These are phyloP conservation scores for Platysternon megacephalum DNA, from an alignment of 2,113 vertebrate species.

Conservation along the genomic window DNA sequence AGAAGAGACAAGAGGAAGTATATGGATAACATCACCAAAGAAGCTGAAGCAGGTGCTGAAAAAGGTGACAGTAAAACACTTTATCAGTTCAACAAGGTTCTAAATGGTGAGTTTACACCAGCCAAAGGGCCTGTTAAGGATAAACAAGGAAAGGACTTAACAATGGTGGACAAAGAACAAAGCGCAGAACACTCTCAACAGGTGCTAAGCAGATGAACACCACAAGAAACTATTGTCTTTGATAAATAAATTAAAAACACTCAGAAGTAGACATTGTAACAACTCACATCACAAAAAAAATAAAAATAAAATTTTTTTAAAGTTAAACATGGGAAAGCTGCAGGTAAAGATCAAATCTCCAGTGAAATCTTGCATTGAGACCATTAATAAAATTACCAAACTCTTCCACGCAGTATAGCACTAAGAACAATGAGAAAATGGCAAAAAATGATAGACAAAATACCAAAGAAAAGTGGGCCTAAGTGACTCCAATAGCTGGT, in stretches of 20 bases:
- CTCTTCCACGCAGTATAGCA: background rate
- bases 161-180: background rate
- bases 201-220: background rate
- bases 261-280: background rate
- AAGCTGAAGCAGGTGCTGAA: background rate
- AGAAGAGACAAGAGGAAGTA: background rate
- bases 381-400: background rate
- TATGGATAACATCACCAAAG: background rate
- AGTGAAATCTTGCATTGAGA: slow-evolving; percentile 39
- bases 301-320: no score
- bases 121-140: background rate
- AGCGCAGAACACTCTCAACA: background rate
- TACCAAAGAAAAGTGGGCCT: slow-evolving; percentile 29
- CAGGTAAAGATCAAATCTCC: slow-evolving; percentile 52
- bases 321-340: background rate
- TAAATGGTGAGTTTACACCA: background rate
- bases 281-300: slow-evolving; percentile 23
- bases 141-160: background rate
- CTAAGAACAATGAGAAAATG: background rate
- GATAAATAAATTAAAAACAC: slow-evolving; percentile 38
- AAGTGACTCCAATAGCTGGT: background rate
- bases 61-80: background rate
- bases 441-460: slow-evolving; percentile 51
- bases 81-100: background rate
- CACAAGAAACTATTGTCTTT: background rate